A percentile compares a stretch with the other conserved stretches of the same genome.
Evolutionary conservation across 2,888 invertebrate species (phyloP).

Genomic region (Neoitamus cyanurus): DNA sequence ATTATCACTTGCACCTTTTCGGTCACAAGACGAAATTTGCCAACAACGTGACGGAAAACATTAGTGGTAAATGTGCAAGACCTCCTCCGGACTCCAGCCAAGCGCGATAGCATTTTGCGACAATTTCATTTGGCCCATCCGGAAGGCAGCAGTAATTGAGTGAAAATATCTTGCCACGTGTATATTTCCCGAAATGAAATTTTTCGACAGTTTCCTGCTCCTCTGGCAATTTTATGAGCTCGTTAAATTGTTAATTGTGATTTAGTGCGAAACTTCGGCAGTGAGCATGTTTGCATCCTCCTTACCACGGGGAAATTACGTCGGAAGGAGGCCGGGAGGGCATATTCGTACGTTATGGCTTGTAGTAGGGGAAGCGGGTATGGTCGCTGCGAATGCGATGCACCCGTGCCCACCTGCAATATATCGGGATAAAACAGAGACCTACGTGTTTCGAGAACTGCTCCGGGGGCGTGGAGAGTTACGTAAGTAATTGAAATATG

Average conservation of each 20-base stretch:
- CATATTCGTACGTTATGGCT: background rate
- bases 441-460: background rate
- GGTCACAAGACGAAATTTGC: background rate
- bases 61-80: background rate
- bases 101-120: background rate
- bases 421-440: background rate
- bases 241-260: constrained; percentile 30
- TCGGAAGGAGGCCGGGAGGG: background rate
- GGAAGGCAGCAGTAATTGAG: background rate
- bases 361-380: background rate
- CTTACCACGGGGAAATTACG: background rate
- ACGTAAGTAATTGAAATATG: background rate
- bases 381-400: background rate
- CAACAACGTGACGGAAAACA: background rate
- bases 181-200: background rate
- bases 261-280: constrained; percentile 23
- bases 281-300: background rate
- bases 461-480: background rate
- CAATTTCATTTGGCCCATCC: background rate
- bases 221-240: background rate
- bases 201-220: background rate
- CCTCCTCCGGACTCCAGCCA: background rate
- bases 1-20: background rate
- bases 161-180: background rate
- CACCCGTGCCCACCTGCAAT: background rate